A percentile compares a stretch with the other conserved stretches of the same genome.
Conservation (phyloP, 2,888 invertebrate genomes). For the Branchellion lobata region DNA sequence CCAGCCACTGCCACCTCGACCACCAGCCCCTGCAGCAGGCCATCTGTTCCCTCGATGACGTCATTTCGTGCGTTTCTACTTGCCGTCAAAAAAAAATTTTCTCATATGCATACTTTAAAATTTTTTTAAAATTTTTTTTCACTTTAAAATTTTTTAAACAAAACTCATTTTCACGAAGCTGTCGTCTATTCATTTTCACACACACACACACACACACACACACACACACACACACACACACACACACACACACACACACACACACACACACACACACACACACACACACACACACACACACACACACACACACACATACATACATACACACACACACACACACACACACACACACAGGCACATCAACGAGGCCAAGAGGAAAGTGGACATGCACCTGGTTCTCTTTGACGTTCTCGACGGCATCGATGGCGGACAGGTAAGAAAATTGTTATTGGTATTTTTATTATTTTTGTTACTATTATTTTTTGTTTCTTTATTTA, state of each 20-base stretch:
- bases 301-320: neutral
- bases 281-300: neutral
- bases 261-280: neutral
- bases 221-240: neutral
- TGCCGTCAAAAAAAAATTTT: no score
- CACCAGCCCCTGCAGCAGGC: slow-evolving; percentile 80
- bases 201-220: neutral
- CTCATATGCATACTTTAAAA: neutral
- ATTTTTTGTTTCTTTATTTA: neutral
- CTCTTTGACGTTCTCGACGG: slow-evolving; percentile 97
- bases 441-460: neutral
- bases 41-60: slow-evolving; percentile 82
- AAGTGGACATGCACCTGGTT: slow-evolving; percentile 89
- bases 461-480: neutral
- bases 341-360: slow-evolving; percentile 64
- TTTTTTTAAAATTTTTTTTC: no score
- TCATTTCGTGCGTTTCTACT: slow-evolving; percentile 75
- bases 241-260: neutral
- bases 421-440: slow-evolving; percentile 92
- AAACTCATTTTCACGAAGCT: no score
- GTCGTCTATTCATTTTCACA: neutral
- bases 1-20: slow-evolving; percentile 82
- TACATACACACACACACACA: neutral
- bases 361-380: slow-evolving; percentile 95
- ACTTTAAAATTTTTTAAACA: no score